phyloP scores from a whole-genome alignment of 1,140 invertebrate species.

The Tribolium madens region DNA sequence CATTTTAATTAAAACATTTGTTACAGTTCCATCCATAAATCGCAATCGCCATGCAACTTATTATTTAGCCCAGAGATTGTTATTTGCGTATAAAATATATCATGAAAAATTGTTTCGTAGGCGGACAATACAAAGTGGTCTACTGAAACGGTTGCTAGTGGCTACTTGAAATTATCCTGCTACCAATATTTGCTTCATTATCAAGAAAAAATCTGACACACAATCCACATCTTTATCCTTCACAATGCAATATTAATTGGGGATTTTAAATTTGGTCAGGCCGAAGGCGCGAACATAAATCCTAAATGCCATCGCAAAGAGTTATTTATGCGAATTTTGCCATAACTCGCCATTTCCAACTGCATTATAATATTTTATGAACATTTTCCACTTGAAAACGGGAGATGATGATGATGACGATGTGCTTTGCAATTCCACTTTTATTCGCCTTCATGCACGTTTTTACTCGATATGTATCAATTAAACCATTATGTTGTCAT shows the following conservation, averaged over 20 bases:
- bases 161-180: constrained; percentile 49
- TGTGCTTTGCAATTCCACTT: constrained; percentile 48
- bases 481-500: constrained; percentile 57
- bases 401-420: constrained; percentile 41
- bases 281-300: constrained; percentile 33
- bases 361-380: constrained; percentile 32
- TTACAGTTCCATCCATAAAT: constrained; percentile 14
- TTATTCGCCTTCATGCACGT: constrained; percentile 44
- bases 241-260: constrained; percentile 8
- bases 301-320: background rate
- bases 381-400: constrained; percentile 28
- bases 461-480: constrained; percentile 52
- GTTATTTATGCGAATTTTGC: constrained; percentile 21
- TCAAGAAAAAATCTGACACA: background rate
- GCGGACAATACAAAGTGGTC: constrained; percentile 50
- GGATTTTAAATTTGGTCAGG: constrained; percentile 19
- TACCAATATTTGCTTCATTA: constrained; percentile 45
- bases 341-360: constrained; percentile 16
- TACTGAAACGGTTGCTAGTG: constrained; percentile 48
- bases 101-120: constrained; percentile 46
- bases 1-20: constrained; percentile 20
- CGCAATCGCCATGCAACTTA: constrained; percentile 11
- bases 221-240: constrained; percentile 21
- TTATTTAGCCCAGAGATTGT: constrained; percentile 22
- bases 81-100: constrained; percentile 36